phyloP scores from a whole-genome alignment of 1,140 invertebrate species.

The Drosophila sp. region DNA sequence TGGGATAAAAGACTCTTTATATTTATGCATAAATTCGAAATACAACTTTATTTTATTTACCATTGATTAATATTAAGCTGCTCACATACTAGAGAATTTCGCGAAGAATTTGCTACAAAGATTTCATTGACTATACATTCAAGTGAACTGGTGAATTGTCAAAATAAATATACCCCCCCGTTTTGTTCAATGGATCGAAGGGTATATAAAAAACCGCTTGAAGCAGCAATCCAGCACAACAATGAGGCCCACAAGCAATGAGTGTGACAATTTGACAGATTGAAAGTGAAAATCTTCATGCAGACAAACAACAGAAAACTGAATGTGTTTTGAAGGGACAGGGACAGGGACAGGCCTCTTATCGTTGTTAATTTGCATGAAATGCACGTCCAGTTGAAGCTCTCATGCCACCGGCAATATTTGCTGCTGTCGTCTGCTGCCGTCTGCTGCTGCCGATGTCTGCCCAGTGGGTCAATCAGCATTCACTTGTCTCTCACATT shows the following conservation, averaged over 20 bases:
- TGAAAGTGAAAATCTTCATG: slow-evolving; percentile 70
- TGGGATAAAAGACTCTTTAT: too few species aligned
- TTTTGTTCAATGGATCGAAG: background rate
- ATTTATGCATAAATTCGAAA: too few species aligned
- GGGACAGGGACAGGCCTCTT: slow-evolving; percentile 15
- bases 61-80: too few species aligned
- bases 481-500: slow-evolving; percentile 67
- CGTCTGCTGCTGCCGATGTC: slow-evolving; percentile 11
- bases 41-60: too few species aligned
- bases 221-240: slow-evolving; percentile 27
- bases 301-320: slow-evolving; percentile 37
- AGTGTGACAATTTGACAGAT: slow-evolving; percentile 77
- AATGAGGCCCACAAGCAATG: slow-evolving; percentile 42
- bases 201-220: slow-evolving; percentile 1
- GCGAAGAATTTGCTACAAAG: too few species aligned
- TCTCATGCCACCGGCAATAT: slow-evolving; percentile 34
- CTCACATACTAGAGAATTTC: too few species aligned
- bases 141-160: background rate
- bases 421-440: slow-evolving; percentile 45
- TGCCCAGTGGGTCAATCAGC: slow-evolving; percentile 73
- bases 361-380: slow-evolving; percentile 74
- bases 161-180: background rate
- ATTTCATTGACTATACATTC: background rate
- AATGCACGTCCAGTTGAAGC: slow-evolving; percentile 57
- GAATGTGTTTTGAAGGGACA: slow-evolving; percentile 55